These are phyloP conservation scores for Apaloderma vittatum DNA, from an alignment of 2,113 vertebrate species.

Conservation along the genomic window DNA sequence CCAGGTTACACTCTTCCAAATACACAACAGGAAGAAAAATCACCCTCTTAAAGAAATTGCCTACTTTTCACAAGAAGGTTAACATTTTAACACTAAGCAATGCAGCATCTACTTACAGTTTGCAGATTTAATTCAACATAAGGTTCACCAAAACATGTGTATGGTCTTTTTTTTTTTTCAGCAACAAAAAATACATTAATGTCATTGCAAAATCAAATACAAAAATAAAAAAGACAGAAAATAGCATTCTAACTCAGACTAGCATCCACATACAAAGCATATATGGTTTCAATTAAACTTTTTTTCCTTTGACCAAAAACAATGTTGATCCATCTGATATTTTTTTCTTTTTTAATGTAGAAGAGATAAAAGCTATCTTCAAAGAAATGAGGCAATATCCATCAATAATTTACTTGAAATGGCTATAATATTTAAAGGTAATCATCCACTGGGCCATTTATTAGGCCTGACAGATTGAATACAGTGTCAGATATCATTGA, in stretches of 20 bases:
- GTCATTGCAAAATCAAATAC: not conserved
- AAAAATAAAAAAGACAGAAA: not conserved
- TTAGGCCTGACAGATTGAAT: not conserved
- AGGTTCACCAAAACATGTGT: not conserved
- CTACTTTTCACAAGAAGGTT: not conserved
- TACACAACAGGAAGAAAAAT: not conserved
- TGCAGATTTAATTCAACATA: not conserved
- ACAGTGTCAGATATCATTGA: not conserved
- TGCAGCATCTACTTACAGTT: not conserved
- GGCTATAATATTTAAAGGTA: conserved; percentile 4
- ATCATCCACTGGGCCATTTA: not conserved
- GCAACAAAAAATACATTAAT: not conserved
- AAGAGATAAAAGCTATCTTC: not conserved
- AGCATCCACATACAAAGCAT: not conserved
- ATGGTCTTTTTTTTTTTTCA: not conserved
- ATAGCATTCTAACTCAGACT: not conserved
- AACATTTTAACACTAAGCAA: not conserved
- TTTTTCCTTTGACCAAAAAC: not conserved
- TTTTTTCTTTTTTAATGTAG: not conserved
- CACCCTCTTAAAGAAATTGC: not conserved
- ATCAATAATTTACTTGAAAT: conserved; percentile 10
- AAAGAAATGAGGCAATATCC: not conserved
- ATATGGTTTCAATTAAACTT: not conserved
- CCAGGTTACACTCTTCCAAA: not conserved
- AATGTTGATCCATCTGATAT: not conserved